A percentile compares a stretch with the other conserved stretches of the same genome.
Evolutionary conservation across 2,113 vertebrate species (phyloP).

Genomic region (Cyprinodon variegatus): DNA sequence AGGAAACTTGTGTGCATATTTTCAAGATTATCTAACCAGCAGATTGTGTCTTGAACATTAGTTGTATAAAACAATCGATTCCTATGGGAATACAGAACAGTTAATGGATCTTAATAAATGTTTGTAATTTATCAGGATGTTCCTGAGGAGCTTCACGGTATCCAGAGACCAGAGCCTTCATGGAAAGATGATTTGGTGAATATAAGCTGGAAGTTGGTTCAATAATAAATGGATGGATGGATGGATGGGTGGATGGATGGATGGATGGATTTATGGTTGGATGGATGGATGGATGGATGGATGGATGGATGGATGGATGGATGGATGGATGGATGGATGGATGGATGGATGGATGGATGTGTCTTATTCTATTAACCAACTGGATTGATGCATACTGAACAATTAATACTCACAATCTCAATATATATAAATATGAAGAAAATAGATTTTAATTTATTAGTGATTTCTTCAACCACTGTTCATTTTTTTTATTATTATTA

Average conservation of each 20-base stretch:
- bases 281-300: too few relatives aligned
- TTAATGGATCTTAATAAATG: neutral
- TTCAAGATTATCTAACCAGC: neutral
- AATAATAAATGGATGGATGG: neutral
- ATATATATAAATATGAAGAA: too few relatives aligned
- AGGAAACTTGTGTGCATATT: neutral
- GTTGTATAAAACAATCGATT: neutral
- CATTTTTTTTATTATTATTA: too few relatives aligned
- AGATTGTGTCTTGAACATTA: neutral
- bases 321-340: too few relatives aligned
- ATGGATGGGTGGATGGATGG: neutral
- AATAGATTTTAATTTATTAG: too few relatives aligned
- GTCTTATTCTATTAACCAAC: neutral
- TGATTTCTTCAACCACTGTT: too few relatives aligned
- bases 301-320: too few relatives aligned
- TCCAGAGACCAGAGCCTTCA: slow-evolving; percentile 72
- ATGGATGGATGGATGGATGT: too few relatives aligned
- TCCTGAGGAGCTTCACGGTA: slow-evolving; percentile 59
- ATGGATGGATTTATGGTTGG: too few relatives aligned
- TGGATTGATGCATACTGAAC: neutral
- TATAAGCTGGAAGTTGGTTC: slow-evolving; percentile 17
- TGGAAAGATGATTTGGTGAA: slow-evolving; percentile 82
- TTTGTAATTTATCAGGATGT: slow-evolving; percentile 65
- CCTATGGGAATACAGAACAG: neutral
- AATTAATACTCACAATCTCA: too few relatives aligned